A percentile compares a stretch with the other conserved stretches of the same genome.
Conservation (phyloP, 2,797 vertebrate species). For the Onychomys torridus region DNA sequence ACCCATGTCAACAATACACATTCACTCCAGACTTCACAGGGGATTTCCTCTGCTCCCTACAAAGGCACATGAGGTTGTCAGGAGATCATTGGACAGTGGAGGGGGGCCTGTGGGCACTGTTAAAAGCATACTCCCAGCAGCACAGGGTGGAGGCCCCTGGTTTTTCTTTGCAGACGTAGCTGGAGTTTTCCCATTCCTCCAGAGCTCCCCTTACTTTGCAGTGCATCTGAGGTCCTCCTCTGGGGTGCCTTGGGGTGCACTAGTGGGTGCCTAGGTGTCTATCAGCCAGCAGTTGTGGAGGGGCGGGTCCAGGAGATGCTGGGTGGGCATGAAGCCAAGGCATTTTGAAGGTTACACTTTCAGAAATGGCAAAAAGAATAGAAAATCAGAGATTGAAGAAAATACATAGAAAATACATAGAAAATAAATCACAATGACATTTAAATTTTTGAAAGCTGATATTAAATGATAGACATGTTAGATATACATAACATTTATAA, state of each 20-base stretch:
- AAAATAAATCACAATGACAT: conserved; percentile 54
- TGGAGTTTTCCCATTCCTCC: neutral
- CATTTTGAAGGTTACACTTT: neutral
- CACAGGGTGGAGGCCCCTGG: neutral
- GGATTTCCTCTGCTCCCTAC: neutral
- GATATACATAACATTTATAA: neutral
- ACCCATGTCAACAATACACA: neutral
- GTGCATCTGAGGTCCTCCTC: neutral
- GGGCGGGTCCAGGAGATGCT: neutral
- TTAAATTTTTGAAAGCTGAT: conserved; percentile 45
- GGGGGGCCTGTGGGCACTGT: neutral
- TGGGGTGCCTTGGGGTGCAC: neutral
- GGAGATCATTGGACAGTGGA: neutral
- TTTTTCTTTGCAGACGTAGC: neutral
- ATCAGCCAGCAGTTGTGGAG: neutral
- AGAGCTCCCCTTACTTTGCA: neutral
- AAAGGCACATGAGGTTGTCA: neutral
- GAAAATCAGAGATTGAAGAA: conserved; percentile 16
- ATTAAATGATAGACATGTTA: neutral
- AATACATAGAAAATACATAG: too few species aligned
- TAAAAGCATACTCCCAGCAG: neutral
- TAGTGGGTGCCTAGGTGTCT: neutral
- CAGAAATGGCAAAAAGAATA: neutral
- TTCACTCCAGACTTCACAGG: neutral
- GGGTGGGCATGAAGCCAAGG: neutral